phyloP scores from a whole-genome alignment of 2,797 vertebrate species.

The Peromyscus attwateri region DNA sequence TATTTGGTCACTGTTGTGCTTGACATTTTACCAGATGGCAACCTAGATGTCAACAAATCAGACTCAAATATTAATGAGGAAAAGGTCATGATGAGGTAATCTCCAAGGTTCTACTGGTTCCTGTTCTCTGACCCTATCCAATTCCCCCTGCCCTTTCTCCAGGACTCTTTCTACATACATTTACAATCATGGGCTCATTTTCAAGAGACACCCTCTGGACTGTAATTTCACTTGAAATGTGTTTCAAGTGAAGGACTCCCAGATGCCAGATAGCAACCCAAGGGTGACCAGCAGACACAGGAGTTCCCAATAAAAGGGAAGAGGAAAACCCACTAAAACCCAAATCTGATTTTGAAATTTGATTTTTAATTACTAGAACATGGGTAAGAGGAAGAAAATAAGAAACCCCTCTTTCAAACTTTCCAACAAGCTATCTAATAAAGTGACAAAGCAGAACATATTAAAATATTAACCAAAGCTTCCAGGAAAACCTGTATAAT shows the following conservation, averaged over 20 bases:
- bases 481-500: slow-evolving; percentile 76
- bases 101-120: slow-evolving; percentile 60
- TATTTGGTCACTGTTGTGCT: slow-evolving; percentile 13
- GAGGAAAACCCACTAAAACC: slow-evolving; percentile 31
- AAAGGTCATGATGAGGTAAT: slow-evolving; percentile 77
- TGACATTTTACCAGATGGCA: slow-evolving; percentile 70
- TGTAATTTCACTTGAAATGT: slow-evolving; percentile 72
- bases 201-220: slow-evolving; percentile 71
- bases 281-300: neutral
- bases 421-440: slow-evolving; percentile 72
- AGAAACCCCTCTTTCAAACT: slow-evolving; percentile 63
- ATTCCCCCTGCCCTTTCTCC: slow-evolving; percentile 57
- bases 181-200: slow-evolving; percentile 72
- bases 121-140: slow-evolving; percentile 68
- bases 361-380: slow-evolving; percentile 57
- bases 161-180: slow-evolving; percentile 46
- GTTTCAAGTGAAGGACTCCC: slow-evolving; percentile 74
- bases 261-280: neutral
- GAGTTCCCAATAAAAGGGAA: slow-evolving; percentile 17
- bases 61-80: slow-evolving; percentile 77
- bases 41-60: slow-evolving; percentile 72
- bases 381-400: neutral
- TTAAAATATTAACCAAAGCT: slow-evolving; percentile 60
- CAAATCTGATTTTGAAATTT: neutral
- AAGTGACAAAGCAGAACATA: slow-evolving; percentile 66